Evolutionary conservation across 1,140 invertebrate species (phyloP).

Genomic region (Nylanderia fulva): DNA sequence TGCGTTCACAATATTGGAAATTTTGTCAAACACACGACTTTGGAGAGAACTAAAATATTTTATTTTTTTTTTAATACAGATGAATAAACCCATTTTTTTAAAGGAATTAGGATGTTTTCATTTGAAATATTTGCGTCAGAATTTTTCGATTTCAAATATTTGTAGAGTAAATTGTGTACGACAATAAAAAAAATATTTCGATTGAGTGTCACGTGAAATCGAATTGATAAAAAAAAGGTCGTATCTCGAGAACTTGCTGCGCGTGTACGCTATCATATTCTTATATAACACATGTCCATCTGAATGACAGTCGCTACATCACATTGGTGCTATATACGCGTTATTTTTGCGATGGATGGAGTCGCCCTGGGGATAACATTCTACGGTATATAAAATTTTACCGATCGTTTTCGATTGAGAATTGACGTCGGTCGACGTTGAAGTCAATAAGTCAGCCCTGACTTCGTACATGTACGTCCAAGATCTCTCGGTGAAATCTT

Average conservation of each 20-base stretch:
- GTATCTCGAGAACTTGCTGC: not conserved
- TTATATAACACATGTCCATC: not conserved
- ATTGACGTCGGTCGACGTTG: slow-evolving; percentile 26
- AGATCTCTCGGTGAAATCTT: slow-evolving; percentile 35
- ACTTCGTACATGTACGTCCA: slow-evolving; percentile 1
- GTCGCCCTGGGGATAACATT: not conserved
- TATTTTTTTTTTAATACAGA: not conserved
- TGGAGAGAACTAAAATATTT: not conserved
- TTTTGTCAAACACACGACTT: not conserved
- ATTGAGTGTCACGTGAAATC: slow-evolving; percentile 3
- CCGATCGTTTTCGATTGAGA: slow-evolving; percentile 34
- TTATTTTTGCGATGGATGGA: not conserved
- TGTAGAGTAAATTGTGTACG: not conserved
- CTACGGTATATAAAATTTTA: slow-evolving; percentile 40
- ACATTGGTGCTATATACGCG: not conserved
- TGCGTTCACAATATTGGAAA: not conserved
- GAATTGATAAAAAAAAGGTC: slow-evolving; percentile 19
- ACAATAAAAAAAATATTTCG: slow-evolving; percentile 14
- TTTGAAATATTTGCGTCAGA: not conserved
- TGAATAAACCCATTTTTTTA: not conserved
- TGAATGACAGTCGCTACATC: not conserved
- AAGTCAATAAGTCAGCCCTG: slow-evolving; percentile 29
- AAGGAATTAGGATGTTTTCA: slow-evolving; percentile 11
- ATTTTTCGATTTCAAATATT: slow-evolving; percentile 43
- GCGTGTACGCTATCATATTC: not conserved